Evolutionary conservation across 2,888 invertebrate genomes (phyloP), one percentile per base, ranked within the genome.

Genomic region (Nomada fabriciana): DNA sequence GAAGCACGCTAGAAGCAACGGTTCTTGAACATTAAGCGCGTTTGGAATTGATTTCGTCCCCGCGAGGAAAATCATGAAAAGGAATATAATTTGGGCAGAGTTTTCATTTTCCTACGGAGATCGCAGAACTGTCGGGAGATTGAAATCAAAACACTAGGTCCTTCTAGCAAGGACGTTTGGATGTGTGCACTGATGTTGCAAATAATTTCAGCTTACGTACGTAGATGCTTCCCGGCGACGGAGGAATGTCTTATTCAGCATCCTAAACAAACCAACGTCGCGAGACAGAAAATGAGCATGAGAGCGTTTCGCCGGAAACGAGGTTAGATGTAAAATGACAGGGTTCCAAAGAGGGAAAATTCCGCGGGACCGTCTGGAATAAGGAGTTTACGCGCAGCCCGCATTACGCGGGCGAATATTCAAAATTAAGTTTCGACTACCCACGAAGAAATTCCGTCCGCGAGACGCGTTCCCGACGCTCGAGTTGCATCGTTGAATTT

Each of bases 401-500:
- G 42, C 53, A 65, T 65, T 80, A 80, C 64, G 55, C 36, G 23
- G 52, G 23, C 23, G 73, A 80, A 80, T 80, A 80, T 80, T 80
- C 67, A 42, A 80, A 80, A 80, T 73, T 80, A 80, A 80, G 57
- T 80, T 68, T 61, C 63, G 13, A 29, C 61, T 47, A 43, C 7
- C 36, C n/a, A n/a, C 23, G 52, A 80, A 73, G 80, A 79, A 80
- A 80, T 80, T 73, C 71, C 63, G 52, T 68, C 61, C 61, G 23
- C 72, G 80, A n/a, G 23, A 23, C 52, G 57, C 57, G 43, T 60
- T 42, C 2, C 29, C 20, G 29, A 15, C 20, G 80, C 80, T 68
- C n/a, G 9, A 50, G 72, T 80, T 73, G 68, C 80, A 68, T 63
- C 67, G 61, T 29, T 73, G 80, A 73, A 80, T 80, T 80, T 68